Evolutionary conservation across 2,113 vertebrate genomes (phyloP).

Genomic region (Genyomyrus donnyi): DNA sequence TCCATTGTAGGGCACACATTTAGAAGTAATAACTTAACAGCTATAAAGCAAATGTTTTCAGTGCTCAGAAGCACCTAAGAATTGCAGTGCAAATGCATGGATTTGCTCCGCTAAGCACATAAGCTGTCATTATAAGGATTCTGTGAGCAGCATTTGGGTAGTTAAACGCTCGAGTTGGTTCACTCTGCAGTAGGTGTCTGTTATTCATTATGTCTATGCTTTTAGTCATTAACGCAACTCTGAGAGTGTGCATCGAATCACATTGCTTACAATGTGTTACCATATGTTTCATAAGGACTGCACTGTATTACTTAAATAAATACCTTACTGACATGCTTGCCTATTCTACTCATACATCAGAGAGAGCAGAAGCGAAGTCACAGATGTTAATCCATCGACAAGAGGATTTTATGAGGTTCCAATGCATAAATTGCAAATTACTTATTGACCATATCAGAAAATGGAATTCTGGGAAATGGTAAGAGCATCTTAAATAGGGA

Average conservation of each 20-base stretch:
- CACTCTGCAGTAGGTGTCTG: not conserved
- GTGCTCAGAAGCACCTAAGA: not conserved
- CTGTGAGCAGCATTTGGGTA: not conserved
- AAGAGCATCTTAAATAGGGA: not conserved
- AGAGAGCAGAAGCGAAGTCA: not conserved
- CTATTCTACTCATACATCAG: not conserved
- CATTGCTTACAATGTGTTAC: not conserved
- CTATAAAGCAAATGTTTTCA: not conserved
- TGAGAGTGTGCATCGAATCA: not conserved
- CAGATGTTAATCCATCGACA: not conserved
- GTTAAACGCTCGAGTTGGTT: not conserved
- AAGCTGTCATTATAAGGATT: not conserved
- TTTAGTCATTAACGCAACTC: not conserved
- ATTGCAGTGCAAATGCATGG: not conserved
- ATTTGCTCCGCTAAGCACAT: not conserved
- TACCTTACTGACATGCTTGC: not conserved
- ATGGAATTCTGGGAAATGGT: not conserved
- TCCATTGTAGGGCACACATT: not conserved
- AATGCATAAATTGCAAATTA: not conserved
- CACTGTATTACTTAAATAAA: not conserved
- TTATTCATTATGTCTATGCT: not conserved
- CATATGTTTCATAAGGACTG: not conserved
- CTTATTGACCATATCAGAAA: not conserved
- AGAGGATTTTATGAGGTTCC: not conserved
- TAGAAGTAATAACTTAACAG: not conserved